phyloP scores from a whole-genome alignment of 2,888 invertebrate species.

The Drosophila recens region DNA sequence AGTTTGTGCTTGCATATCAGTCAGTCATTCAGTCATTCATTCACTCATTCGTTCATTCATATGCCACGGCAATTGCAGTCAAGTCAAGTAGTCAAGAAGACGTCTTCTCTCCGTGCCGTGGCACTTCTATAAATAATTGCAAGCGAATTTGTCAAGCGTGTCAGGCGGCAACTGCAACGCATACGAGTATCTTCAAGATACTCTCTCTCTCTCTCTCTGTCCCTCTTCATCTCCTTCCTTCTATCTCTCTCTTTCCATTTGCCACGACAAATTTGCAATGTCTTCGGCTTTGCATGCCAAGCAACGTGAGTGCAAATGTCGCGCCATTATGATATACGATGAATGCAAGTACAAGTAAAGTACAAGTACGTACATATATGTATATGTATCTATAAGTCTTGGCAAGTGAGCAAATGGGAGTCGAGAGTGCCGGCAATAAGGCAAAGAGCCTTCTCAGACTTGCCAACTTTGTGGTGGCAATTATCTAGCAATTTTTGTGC shows the following conservation, averaged over 20 bases:
- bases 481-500: conserved; percentile 39
- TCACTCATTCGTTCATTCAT: conserved; percentile 28
- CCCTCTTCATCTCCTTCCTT: background rate
- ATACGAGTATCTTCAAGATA: conserved; percentile 54
- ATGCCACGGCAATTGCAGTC: conserved; percentile 52
- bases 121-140: conserved; percentile 80
- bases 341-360: conserved; percentile 42
- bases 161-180: conserved; percentile 47
- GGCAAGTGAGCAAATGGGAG: conserved; percentile 28
- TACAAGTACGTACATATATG: no score
- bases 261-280: conserved; percentile 74
- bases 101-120: conserved; percentile 46
- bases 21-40: conserved; percentile 51
- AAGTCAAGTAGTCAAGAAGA: conserved; percentile 71
- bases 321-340: conserved; percentile 67
- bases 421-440: conserved; percentile 8
- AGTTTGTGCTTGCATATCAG: conserved; percentile 10
- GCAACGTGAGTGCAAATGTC: conserved; percentile 76
- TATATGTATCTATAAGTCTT: conserved; percentile 21
- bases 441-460: conserved; percentile 9
- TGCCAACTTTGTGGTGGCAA: conserved; percentile 44
- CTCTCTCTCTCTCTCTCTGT: background rate
- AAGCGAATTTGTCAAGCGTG: conserved; percentile 76
- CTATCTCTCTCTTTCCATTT: conserved; percentile 3
- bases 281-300: conserved; percentile 62